phyloP scores from a whole-genome alignment of 1,140 invertebrate species.

The Conopomorpha cramerella region DNA sequence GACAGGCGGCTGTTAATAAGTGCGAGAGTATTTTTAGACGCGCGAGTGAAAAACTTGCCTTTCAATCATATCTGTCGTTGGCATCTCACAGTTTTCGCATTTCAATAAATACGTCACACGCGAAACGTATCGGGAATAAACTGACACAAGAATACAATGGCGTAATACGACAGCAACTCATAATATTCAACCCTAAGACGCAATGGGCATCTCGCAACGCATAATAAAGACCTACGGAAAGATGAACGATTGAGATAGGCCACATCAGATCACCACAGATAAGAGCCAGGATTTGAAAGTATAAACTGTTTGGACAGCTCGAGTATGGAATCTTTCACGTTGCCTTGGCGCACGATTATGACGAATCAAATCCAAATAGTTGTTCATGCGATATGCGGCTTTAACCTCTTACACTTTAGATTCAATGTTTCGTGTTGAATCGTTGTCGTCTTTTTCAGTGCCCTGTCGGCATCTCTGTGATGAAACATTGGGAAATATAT shows the following conservation, averaged over 20 bases:
- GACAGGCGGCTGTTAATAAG: no score
- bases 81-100: no score
- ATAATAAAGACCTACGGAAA: slow-evolving; percentile 56
- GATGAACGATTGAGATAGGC: slow-evolving; percentile 36
- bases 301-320: slow-evolving; percentile 58
- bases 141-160: slow-evolving; percentile 28
- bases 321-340: slow-evolving; percentile 55
- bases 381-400: no score
- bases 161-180: slow-evolving; percentile 32
- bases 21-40: no score
- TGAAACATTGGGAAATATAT: slow-evolving; percentile 18
- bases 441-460: slow-evolving; percentile 10
- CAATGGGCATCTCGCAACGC: slow-evolving; percentile 9
- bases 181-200: slow-evolving; percentile 6
- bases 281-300: slow-evolving; percentile 51
- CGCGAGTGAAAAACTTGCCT: no score
- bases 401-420: no score
- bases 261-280: slow-evolving; percentile 52
- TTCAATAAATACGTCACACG: slow-evolving; percentile 50
- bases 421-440: slow-evolving; percentile 6
- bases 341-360: slow-evolving; percentile 41
- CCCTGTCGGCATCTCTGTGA: slow-evolving; percentile 16
- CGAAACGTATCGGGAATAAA: slow-evolving; percentile 24
- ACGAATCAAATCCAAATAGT: no score
- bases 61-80: no score